Percentiles rank a stretch among this genome's conserved stretches.
These are phyloP conservation scores for Pangasius djambal DNA, from an alignment of 2,797 vertebrate genomes.

Conservation along the genomic window DNA sequence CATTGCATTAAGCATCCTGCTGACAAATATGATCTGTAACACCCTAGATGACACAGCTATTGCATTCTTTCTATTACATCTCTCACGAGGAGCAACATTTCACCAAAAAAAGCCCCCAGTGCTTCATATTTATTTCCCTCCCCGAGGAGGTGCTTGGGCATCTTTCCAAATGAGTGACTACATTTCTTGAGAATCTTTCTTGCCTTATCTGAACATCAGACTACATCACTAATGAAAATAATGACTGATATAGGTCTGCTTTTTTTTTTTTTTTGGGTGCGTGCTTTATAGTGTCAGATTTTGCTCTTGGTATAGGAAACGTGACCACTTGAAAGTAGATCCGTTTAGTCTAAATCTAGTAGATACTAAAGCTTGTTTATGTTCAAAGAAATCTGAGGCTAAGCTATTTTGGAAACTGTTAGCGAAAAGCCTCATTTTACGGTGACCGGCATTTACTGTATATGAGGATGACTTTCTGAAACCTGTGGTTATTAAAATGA, in stretches of 20 bases:
- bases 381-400: background rate
- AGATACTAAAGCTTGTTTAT: background rate
- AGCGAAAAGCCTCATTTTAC: background rate
- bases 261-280: background rate
- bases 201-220: background rate
- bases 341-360: background rate
- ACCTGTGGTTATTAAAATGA: conserved; percentile 9
- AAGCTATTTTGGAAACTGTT: background rate
- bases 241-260: background rate
- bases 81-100: conserved; percentile 3
- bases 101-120: background rate
- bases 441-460: background rate
- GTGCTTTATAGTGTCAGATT: background rate
- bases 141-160: background rate
- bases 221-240: background rate
- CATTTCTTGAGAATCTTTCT: background rate
- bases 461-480: background rate
- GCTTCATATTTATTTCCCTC: conserved; percentile 5
- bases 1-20: background rate
- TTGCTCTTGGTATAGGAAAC: background rate
- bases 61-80: background rate
- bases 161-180: background rate
- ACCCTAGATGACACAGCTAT: background rate
- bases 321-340: background rate
- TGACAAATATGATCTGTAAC: background rate